Evolutionary conservation across 92 coral and sea anemone genomes (phyloP).

Genomic region (Palythoa grandiflora): DNA sequence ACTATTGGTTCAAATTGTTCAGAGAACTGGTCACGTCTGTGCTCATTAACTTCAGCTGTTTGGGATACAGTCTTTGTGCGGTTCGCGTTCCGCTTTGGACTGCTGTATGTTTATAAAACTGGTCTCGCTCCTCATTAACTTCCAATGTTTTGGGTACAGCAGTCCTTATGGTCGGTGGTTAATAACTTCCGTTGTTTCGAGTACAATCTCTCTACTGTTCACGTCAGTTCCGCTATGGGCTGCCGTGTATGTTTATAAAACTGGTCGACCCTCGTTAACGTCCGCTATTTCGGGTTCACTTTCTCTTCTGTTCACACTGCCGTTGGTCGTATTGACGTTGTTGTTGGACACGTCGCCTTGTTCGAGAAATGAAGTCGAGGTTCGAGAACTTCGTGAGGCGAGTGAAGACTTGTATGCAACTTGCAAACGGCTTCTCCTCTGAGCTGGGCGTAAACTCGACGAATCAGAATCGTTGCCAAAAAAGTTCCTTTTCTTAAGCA

Average conservation of each 20-base stretch:
- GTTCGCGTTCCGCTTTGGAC: no score
- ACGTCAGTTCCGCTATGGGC: no score
- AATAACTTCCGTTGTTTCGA: not conserved
- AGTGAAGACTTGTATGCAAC: not conserved
- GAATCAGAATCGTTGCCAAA: constrained; percentile 70
- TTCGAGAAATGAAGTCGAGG: constrained; percentile 24
- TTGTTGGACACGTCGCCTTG: constrained; percentile 22
- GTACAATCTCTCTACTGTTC: not conserved
- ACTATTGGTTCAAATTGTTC: no score
- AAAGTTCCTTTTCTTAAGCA: constrained; percentile 69
- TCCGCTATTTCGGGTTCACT: not conserved
- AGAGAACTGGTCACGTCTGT: not conserved
- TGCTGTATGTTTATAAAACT: not conserved
- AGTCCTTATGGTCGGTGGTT: not conserved
- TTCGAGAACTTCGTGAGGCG: constrained; percentile 12
- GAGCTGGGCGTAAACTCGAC: constrained; percentile 26
- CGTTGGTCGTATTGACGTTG: not conserved
- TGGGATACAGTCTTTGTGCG: not conserved
- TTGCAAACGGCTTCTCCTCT: constrained; percentile 27
- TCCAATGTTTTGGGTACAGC: not conserved
- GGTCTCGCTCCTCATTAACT: not conserved
- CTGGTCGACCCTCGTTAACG: not conserved
- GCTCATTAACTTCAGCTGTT: not conserved
- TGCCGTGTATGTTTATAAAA: not conserved
- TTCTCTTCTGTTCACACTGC: not conserved